phyloP scores from a whole-genome alignment of 2,113 vertebrate species.

The Podarcis muralis region DNA sequence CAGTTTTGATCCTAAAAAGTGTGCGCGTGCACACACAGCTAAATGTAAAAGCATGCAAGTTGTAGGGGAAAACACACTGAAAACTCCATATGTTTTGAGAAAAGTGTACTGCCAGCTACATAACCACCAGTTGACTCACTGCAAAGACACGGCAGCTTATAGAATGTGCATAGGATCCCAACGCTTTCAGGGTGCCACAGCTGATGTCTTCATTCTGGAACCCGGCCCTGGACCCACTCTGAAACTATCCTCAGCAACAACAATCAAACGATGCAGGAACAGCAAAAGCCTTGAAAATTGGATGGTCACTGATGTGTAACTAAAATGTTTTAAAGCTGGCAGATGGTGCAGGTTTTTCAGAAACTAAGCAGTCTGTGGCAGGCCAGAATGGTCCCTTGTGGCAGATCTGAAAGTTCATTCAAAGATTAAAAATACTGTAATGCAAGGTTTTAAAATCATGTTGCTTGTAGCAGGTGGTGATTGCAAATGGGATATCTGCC shows the following conservation, averaged over 20 bases:
- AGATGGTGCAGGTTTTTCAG: neutral
- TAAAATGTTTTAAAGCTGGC: constrained; percentile 1
- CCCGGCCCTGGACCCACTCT: neutral
- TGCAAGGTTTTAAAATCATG: neutral
- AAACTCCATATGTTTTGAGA: too few species aligned
- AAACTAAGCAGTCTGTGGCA: neutral
- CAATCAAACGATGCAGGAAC: neutral
- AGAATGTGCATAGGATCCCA: neutral
- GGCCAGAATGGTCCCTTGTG: neutral
- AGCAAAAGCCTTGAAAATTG: neutral
- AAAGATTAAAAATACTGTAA: neutral
- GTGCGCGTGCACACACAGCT: too few species aligned
- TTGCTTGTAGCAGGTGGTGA: neutral
- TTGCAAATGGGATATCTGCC: neutral
- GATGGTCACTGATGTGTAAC: neutral
- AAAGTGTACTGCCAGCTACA: neutral
- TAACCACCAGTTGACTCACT: neutral
- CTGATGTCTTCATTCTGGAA: neutral
- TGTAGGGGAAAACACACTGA: too few species aligned
- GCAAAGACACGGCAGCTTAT: neutral
- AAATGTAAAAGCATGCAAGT: too few species aligned
- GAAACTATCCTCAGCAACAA: neutral
- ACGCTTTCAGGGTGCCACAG: neutral
- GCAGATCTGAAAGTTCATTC: neutral
- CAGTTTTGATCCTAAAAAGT: too few species aligned